Conservation (phyloP, 2,113 vertebrate genomes). For the Acinonyx jubatus region DNA sequence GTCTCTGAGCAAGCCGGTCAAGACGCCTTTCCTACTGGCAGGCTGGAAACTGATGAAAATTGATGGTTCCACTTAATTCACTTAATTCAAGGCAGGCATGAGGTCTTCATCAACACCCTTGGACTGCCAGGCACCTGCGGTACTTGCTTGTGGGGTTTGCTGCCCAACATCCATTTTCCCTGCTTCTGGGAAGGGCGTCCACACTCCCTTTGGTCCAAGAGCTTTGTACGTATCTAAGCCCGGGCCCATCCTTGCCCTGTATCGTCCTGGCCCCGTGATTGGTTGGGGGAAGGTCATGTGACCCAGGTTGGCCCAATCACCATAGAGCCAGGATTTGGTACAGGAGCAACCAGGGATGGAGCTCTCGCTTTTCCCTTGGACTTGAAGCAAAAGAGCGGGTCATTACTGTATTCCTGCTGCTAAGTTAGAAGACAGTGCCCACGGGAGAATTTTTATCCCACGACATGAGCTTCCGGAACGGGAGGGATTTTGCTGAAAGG, state of each 20-base stretch:
- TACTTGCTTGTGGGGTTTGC: not conserved
- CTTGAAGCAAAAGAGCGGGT: not conserved
- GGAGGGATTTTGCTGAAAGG: not conserved
- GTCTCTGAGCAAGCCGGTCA: not conserved
- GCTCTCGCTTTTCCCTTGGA: not conserved
- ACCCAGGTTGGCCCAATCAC: not conserved
- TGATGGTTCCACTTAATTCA: not conserved
- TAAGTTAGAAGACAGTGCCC: not conserved
- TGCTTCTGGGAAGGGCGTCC: not conserved
- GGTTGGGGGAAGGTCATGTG: not conserved
- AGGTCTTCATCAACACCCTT: not conserved
- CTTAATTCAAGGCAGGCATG: not conserved
- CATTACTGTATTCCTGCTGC: not conserved
- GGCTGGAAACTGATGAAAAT: not conserved
- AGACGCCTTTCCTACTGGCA: not conserved
- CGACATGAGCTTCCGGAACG: not conserved
- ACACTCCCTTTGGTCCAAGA: not conserved
- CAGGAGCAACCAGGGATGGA: not conserved
- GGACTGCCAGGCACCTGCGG: not conserved
- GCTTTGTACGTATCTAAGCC: not conserved
- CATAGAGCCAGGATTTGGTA: not conserved
- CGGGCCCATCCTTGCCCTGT: rapidly evolving
- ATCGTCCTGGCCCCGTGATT: not conserved
- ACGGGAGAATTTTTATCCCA: not conserved
- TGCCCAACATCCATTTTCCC: not conserved